Evolutionary conservation across 1,140 invertebrate genomes (phyloP).

Genomic region (Drosophila sturtevanti): DNA sequence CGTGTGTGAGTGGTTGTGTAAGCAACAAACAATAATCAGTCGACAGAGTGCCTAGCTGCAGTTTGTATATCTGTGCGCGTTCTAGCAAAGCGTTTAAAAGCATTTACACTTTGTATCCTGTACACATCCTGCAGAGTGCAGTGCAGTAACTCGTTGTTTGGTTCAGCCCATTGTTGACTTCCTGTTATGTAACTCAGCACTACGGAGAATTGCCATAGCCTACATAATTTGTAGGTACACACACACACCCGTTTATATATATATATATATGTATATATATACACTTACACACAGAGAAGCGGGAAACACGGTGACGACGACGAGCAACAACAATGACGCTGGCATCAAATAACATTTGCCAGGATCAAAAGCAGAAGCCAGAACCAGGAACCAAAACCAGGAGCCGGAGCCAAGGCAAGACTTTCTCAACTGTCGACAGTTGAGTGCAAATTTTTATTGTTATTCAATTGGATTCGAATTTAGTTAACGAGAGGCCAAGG

Average conservation of each 20-base stretch:
- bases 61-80: constrained; percentile 45
- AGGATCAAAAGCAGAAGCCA: constrained; percentile 5
- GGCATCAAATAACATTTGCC: constrained; percentile 70
- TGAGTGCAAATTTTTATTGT: constrained; percentile 75
- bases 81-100: constrained; percentile 67
- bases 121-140: constrained; percentile 55
- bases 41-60: constrained; percentile 30
- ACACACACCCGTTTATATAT: too few relatives aligned
- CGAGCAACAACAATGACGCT: constrained; percentile 46
- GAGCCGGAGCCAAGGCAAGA: background rate
- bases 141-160: constrained; percentile 37
- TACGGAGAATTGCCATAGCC: constrained; percentile 32
- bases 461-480: constrained; percentile 82
- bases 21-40: background rate
- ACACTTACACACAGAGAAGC: too few relatives aligned
- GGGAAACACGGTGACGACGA: constrained; percentile 14
- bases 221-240: constrained; percentile 79
- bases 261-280: too few relatives aligned
- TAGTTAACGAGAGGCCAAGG: constrained; percentile 34
- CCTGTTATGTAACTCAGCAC: constrained; percentile 55
- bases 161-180: constrained; percentile 64
- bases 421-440: constrained; percentile 13
- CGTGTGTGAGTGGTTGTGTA: background rate
- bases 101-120: constrained; percentile 77
- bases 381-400: background rate